phyloP scores from a whole-genome alignment of 35 echinoderm and acorn worm species.

The Ptychodera flava region DNA sequence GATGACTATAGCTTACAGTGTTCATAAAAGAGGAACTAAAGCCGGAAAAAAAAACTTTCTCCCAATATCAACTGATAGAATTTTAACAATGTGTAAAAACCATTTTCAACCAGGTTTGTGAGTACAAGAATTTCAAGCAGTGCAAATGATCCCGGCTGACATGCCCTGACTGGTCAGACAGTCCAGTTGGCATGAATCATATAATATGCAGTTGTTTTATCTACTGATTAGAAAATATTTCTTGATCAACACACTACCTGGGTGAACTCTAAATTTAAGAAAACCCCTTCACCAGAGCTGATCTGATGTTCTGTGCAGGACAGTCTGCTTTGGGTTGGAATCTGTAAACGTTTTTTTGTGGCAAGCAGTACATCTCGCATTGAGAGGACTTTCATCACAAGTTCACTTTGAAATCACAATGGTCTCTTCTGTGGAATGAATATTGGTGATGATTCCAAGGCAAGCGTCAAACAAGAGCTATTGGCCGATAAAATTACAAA shows the following conservation, averaged over 20 bases:
- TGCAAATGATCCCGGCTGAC: too few relatives aligned
- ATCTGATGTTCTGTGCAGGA: not conserved
- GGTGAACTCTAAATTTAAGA: not conserved
- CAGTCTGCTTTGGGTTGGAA: too few relatives aligned
- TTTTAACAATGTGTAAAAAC: not conserved
- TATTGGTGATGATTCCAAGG: too few relatives aligned
- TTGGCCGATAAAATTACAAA: too few relatives aligned
- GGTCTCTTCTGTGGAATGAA: too few relatives aligned
- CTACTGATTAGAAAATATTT: not conserved
- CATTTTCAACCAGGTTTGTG: not conserved
- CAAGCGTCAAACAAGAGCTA: too few relatives aligned
- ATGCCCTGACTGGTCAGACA: too few relatives aligned
- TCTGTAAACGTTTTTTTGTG: too few relatives aligned
- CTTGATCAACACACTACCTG: not conserved
- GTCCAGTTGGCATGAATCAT: not conserved
- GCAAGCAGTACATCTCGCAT: too few relatives aligned
- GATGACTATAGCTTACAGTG: not conserved
- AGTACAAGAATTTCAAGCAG: constrained; percentile 1
- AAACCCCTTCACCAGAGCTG: not conserved
- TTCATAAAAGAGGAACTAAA: not conserved
- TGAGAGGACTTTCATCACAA: too few relatives aligned
- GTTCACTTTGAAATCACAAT: too few relatives aligned
- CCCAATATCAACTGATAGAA: not conserved
- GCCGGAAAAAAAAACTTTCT: not conserved
- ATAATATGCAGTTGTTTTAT: not conserved